Conservation (phyloP, 2,113 vertebrate species). For the Ondatra zibethicus region DNA sequence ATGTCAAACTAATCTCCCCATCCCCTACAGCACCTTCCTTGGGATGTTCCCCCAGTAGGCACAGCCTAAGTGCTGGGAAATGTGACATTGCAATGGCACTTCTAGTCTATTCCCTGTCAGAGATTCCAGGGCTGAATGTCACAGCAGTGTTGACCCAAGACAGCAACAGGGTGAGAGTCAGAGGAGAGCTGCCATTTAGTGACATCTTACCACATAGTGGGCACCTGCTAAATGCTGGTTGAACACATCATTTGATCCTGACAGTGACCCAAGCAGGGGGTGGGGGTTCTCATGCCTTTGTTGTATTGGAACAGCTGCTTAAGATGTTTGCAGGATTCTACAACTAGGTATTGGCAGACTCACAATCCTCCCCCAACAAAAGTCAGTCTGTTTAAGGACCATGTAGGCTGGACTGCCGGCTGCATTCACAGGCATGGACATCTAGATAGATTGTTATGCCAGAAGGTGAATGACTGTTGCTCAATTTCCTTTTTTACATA, state of each 20-base stretch:
- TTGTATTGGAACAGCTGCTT: background rate
- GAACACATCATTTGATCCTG: fast-evolving
- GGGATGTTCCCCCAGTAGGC: background rate
- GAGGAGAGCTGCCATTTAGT: fast-evolving
- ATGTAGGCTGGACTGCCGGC: fast-evolving
- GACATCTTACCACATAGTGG: background rate
- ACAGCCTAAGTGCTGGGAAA: background rate
- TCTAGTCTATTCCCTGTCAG: constrained; percentile 38
- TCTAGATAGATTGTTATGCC: fast-evolving
- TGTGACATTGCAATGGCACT: constrained; percentile 33
- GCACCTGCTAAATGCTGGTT: background rate
- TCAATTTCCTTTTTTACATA: background rate
- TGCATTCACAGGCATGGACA: fast-evolving
- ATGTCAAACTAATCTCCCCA: background rate
- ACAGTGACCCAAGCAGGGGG: background rate
- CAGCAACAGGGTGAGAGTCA: constrained; percentile 45
- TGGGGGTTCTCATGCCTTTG: fast-evolving
- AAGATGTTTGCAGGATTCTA: fast-evolving
- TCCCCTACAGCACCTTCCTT: background rate
- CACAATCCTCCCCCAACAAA: background rate
- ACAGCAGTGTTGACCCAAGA: constrained; percentile 53
- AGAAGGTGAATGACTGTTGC: fast-evolving
- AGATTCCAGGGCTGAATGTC: constrained; percentile 33
- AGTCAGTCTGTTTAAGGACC: background rate
- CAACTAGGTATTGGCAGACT: background rate